These are phyloP conservation scores for Conchocele bisecta DNA, from an alignment of 2,888 invertebrate species.

Conservation along the genomic window DNA sequence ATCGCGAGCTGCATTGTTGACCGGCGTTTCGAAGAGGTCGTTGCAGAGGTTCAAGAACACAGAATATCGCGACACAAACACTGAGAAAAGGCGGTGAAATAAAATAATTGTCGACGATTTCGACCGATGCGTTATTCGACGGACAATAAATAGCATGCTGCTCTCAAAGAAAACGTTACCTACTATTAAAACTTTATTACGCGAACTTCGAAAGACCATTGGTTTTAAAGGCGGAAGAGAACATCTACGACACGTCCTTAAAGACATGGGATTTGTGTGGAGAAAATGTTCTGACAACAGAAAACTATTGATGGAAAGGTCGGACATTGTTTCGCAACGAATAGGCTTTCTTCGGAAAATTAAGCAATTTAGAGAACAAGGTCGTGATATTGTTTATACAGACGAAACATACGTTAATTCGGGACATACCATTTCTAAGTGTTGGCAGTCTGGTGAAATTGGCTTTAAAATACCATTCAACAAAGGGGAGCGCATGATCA, in stretches of 20 bases:
- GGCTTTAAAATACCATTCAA: not conserved
- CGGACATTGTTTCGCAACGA: not conserved
- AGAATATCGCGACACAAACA: too few relatives aligned
- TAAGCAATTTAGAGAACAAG: not conserved
- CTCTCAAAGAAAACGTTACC: too few relatives aligned
- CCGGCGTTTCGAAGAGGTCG: too few relatives aligned
- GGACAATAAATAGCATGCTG: too few relatives aligned
- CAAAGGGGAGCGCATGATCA: conserved; percentile 6
- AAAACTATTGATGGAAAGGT: not conserved
- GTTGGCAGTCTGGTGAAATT: not conserved
- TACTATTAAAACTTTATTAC: too few relatives aligned
- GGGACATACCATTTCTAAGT: conserved; percentile 6
- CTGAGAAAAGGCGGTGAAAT: too few relatives aligned
- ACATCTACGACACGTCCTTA: not conserved
- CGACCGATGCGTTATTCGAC: too few relatives aligned
- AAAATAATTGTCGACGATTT: too few relatives aligned
- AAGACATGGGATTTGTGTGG: not conserved
- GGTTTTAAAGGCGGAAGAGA: not conserved
- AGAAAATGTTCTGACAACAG: not conserved
- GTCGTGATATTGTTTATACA: not conserved
- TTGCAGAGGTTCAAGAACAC: too few relatives aligned
- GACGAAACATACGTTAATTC: conserved; percentile 13
- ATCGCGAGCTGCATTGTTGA: too few relatives aligned
- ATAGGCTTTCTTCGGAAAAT: not conserved
- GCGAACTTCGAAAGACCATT: not conserved